Evolutionary conservation across 2,113 vertebrate genomes (phyloP).

Genomic region (Dunckerocampus dactyliophorus): DNA sequence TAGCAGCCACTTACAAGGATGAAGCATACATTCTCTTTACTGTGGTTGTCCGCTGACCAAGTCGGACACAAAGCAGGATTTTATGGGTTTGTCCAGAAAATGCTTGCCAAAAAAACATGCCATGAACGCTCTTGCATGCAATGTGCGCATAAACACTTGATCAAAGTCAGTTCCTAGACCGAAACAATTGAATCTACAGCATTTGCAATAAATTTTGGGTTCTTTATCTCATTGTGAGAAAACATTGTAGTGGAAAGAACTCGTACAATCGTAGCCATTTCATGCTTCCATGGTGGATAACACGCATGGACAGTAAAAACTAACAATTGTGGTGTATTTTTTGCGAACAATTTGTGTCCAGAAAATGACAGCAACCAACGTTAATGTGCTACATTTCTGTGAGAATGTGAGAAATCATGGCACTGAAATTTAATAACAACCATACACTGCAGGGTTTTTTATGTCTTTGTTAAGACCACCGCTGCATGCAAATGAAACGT

Average conservation of each 20-base stretch:
- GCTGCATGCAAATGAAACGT: too few species aligned
- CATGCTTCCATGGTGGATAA: slow-evolving; percentile 55
- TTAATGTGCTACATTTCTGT: slow-evolving; percentile 34
- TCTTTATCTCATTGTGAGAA: slow-evolving; percentile 36
- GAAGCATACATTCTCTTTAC: slow-evolving; percentile 22
- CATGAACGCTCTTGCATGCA: slow-evolving; percentile 19
- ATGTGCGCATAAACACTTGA: slow-evolving; percentile 17
- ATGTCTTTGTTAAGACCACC: not conserved
- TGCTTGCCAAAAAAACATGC: slow-evolving; percentile 6
- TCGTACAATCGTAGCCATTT: slow-evolving; percentile 41
- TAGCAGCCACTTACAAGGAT: slow-evolving; percentile 17
- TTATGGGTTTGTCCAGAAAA: slow-evolving; percentile 15
- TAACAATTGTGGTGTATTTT: slow-evolving; percentile 52
- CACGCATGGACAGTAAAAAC: slow-evolving; percentile 50
- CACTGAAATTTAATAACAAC: not conserved
- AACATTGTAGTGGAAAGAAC: slow-evolving; percentile 47
- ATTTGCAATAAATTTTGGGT: slow-evolving; percentile 36
- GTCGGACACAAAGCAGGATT: slow-evolving; percentile 19
- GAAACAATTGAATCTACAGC: slow-evolving; percentile 32
- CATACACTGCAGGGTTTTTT: not conserved
- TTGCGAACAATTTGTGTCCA: slow-evolving; percentile 62
- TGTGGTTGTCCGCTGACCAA: slow-evolving; percentile 26
- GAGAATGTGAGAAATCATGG: too few species aligned
- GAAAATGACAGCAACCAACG: slow-evolving; percentile 34
- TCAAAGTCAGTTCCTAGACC: slow-evolving; percentile 27